These are phyloP conservation scores for Podocnemis expansa DNA, from an alignment of 2,113 vertebrate genomes.

Conservation along the genomic window DNA sequence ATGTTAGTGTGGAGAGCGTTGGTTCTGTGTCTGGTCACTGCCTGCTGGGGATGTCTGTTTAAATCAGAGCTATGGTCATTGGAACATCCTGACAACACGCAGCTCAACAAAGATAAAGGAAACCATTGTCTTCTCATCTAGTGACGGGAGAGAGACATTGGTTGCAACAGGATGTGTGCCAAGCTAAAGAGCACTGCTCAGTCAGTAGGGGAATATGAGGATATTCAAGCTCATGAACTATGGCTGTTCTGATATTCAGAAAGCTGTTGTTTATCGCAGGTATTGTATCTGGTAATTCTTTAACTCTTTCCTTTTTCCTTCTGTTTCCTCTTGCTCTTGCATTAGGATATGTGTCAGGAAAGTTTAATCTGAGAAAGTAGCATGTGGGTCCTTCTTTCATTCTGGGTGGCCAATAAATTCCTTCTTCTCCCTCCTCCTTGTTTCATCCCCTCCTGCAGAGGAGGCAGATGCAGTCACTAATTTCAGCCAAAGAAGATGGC, in stretches of 20 bases:
- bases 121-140: background rate
- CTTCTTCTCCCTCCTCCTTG: background rate
- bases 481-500: background rate
- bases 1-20: fast-evolving
- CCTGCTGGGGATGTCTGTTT: background rate
- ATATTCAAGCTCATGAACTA: background rate
- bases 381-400: background rate
- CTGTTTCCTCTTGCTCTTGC: background rate
- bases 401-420: constrained; percentile 38
- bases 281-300: background rate
- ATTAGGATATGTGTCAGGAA: background rate
- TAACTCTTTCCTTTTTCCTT: background rate
- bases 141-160: background rate
- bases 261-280: background rate
- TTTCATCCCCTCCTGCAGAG: background rate
- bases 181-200: fast-evolving
- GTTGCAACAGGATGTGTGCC: fast-evolving
- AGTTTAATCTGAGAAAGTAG: background rate
- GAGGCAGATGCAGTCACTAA: constrained; percentile 20
- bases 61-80: background rate
- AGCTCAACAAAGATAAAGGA: background rate
- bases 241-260: background rate
- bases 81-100: fast-evolving
- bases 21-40: background rate
- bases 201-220: fast-evolving